Base-by-base conservation (phyloP, 2,113 vertebrate species). In the Callochromis pleurospilus region DNA sequence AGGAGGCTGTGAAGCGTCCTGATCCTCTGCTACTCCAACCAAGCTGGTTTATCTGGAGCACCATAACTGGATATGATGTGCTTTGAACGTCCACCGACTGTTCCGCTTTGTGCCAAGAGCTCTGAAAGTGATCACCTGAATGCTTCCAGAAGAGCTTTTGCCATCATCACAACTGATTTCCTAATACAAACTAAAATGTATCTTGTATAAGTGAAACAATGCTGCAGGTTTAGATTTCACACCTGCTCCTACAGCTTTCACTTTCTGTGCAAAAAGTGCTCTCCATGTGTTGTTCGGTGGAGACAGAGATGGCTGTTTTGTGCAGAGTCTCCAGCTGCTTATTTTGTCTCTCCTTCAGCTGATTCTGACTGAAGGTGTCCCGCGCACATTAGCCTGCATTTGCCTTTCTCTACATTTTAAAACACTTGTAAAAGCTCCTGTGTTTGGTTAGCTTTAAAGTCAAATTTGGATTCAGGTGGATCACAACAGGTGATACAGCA, bases 231-330 rank as follows among this genome's bases (percentile, higher is more conserved):
- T 7, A 38, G n/a, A 47, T 29, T 80, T 87, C 73, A 4, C 45
- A 70, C 62, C 33, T 15, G 26, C 73, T 77, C 79, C 84, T 85
- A 73, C 85, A 58, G 81, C 85, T 81, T 81, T 93, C 54, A 58
- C n/a, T 65, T 82, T 2, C 11, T 93, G 91, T 91, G 92, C 91
- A 92, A 87, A 92, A 77, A 56, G 26, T 45, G 40, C 73, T 84
- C 82, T 82, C 47, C 29, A 3, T 21, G n/a, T 86, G 82, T 45
- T 89, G 70, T 36, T 82, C 40, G 7, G 47, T 17, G 13, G 65
- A 82, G 29, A 9, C 77, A 12, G 70, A 86, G 38, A 7, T 36
- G 81, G 55, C 55, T 38, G 77, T 70, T 47, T 49, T 68, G 40
- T 3, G 9, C 54, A 80, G 54, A 77, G 38, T 68, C 56, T 88